Percentiles rank a stretch among this genome's conserved stretches.
phyloP scores from a whole-genome alignment of 2,113 vertebrate species.

The Aythya baeri region DNA sequence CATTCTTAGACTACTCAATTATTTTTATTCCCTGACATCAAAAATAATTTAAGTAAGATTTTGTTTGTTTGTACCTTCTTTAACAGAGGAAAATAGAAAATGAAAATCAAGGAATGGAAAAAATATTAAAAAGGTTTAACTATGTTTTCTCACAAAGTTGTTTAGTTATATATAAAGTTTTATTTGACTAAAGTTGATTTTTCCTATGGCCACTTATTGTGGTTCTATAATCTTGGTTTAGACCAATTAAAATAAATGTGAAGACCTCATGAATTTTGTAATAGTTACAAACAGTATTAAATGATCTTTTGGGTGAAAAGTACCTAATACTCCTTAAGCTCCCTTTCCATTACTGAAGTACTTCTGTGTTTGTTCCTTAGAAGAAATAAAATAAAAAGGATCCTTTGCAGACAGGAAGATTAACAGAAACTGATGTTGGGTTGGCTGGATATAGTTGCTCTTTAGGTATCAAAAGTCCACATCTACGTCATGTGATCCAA shows the following conservation, averaged over 20 bases:
- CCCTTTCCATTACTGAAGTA: neutral
- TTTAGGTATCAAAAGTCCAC: neutral
- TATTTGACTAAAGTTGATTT: neutral
- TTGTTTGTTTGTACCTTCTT: neutral
- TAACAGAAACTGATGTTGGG: neutral
- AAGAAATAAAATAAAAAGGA: neutral
- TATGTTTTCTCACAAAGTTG: neutral
- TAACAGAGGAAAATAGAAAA: neutral
- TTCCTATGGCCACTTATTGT: neutral
- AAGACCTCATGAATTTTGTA: neutral
- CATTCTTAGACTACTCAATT: neutral
- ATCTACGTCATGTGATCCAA: fast-evolving
- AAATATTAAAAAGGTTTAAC: neutral
- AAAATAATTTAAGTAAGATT: neutral
- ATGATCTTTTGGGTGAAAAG: neutral
- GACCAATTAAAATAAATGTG: neutral
- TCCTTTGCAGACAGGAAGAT: neutral
- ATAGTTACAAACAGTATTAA: neutral
- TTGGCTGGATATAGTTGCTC: neutral
- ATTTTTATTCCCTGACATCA: neutral
- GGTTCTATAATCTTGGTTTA: neutral
- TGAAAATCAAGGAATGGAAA: neutral
- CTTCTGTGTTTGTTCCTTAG: neutral
- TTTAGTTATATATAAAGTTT: neutral
- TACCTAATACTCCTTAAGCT: neutral